Conservation (phyloP, 2,888 invertebrate species). For the Lasioglossum malachurum region DNA sequence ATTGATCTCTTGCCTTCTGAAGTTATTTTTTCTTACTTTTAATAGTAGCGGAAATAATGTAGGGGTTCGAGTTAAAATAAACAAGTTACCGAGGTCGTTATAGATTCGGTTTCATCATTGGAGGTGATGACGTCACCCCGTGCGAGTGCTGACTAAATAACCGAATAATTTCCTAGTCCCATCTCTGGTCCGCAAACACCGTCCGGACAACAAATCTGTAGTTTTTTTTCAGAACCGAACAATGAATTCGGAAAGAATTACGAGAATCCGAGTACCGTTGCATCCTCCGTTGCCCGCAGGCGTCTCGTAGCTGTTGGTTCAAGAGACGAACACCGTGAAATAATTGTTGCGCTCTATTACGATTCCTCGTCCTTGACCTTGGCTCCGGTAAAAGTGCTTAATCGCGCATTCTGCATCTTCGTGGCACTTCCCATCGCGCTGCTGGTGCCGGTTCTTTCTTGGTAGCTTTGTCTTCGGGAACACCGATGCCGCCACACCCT, state of each 20-base stretch:
- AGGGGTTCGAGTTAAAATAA: too few relatives aligned
- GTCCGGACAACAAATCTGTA: not conserved
- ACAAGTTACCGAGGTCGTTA: too few relatives aligned
- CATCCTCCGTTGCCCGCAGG: not conserved
- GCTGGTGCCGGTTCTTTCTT: constrained; percentile 2
- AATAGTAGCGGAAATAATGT: too few relatives aligned
- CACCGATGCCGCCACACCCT: constrained; percentile 63
- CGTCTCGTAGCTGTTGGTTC: not conserved
- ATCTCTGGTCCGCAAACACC: not conserved
- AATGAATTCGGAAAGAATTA: not conserved
- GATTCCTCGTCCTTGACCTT: constrained; percentile 63
- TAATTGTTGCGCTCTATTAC: constrained; percentile 65
- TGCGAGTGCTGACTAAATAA: too few relatives aligned
- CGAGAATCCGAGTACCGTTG: not conserved
- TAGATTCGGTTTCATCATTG: too few relatives aligned
- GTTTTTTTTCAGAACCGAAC: not conserved
- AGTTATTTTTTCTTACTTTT: too few relatives aligned
- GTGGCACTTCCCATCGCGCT: constrained; percentile 55
- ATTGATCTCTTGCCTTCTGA: too few relatives aligned
- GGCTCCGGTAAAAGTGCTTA: constrained; percentile 62
- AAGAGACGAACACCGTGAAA: constrained; percentile 54
- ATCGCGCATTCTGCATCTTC: constrained; percentile 67
- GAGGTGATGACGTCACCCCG: too few relatives aligned
- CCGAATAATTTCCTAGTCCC: not conserved
- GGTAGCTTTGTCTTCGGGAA: constrained; percentile 45